phyloP scores from a whole-genome alignment of 2,888 invertebrate genomes.

The Drosophila quinaria region DNA sequence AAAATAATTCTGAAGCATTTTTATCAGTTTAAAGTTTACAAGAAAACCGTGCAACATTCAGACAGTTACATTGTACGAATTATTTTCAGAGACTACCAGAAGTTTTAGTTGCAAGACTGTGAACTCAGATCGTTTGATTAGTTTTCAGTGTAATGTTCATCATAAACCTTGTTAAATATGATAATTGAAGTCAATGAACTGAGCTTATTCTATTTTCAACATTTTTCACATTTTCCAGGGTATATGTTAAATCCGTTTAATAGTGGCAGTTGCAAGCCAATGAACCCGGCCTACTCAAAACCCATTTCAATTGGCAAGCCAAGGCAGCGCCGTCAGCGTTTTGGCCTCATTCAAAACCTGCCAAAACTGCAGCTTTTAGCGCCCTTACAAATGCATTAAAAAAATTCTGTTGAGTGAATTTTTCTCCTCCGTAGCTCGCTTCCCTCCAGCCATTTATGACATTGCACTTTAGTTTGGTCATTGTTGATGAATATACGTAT shows the following conservation, averaged over 20 bases:
- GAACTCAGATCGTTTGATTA: not conserved
- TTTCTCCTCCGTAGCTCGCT: not conserved
- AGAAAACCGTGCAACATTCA: too few species aligned
- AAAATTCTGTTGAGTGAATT: slow-evolving; percentile 22
- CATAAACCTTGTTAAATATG: not conserved
- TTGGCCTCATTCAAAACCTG: slow-evolving; percentile 13
- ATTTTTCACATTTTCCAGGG: not conserved
- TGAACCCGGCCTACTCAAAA: slow-evolving; percentile 37
- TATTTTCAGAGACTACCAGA: too few species aligned
- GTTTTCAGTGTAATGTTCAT: not conserved
- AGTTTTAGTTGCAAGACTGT: not conserved
- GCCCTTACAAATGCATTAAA: slow-evolving; percentile 18
- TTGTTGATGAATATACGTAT: slow-evolving; percentile 33
- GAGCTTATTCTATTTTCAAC: not conserved
- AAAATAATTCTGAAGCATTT: too few species aligned
- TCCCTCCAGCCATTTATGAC: slow-evolving; percentile 1
- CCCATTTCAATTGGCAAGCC: slow-evolving; percentile 16
- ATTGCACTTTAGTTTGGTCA: slow-evolving; percentile 19
- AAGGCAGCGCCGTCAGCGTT: not conserved
- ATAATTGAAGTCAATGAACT: not conserved
- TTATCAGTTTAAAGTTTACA: too few species aligned
- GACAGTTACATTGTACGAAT: too few species aligned
- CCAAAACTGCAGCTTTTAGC: slow-evolving; percentile 10
- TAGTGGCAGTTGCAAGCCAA: slow-evolving; percentile 34
- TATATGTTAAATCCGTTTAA: not conserved